Percentiles rank a stretch among this genome's conserved stretches.
Evolutionary conservation across 2,888 invertebrate genomes (phyloP).

Genomic region (Caenorhabditis sp.): DNA sequence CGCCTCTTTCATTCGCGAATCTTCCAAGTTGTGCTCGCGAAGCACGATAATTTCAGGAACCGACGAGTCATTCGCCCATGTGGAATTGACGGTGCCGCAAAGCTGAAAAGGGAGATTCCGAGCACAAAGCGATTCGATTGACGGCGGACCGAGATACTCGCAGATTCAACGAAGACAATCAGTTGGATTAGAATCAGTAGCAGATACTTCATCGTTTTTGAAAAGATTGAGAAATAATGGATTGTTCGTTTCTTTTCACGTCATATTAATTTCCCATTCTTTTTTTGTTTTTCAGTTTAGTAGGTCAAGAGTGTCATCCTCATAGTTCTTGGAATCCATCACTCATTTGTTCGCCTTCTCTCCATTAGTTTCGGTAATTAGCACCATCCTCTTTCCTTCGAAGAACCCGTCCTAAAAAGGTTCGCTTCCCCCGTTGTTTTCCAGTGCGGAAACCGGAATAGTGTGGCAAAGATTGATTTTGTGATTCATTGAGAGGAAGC

Average conservation of each 20-base stretch:
- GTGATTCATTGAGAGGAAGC: slow-evolving; percentile 30
- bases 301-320: slow-evolving; percentile 1
- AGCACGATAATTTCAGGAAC: slow-evolving; percentile 12
- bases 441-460: slow-evolving; percentile 36
- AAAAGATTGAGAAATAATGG: too few relatives aligned
- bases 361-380: not conserved
- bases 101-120: slow-evolving; percentile 8
- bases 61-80: not conserved
- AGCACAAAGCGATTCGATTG: not conserved
- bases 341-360: not conserved
- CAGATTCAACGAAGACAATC: not conserved
- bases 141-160: slow-evolving; percentile 10
- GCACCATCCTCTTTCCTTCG: not conserved
- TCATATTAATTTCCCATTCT: not conserved
- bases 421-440: slow-evolving; percentile 1
- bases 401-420: slow-evolving; percentile 16
- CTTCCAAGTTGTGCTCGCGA: slow-evolving; percentile 14
- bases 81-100: slow-evolving; percentile 12
- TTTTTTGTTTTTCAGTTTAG: not conserved
- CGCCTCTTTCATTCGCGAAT: slow-evolving; percentile 20
- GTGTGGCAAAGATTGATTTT: slow-evolving; percentile 34
- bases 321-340: too few relatives aligned
- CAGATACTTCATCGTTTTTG: slow-evolving; percentile 12
- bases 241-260: not conserved
- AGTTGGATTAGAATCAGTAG: slow-evolving; percentile 18